Evolutionary conservation across 2,797 vertebrate genomes (phyloP).

Genomic region (Peromyscus nudipes): DNA sequence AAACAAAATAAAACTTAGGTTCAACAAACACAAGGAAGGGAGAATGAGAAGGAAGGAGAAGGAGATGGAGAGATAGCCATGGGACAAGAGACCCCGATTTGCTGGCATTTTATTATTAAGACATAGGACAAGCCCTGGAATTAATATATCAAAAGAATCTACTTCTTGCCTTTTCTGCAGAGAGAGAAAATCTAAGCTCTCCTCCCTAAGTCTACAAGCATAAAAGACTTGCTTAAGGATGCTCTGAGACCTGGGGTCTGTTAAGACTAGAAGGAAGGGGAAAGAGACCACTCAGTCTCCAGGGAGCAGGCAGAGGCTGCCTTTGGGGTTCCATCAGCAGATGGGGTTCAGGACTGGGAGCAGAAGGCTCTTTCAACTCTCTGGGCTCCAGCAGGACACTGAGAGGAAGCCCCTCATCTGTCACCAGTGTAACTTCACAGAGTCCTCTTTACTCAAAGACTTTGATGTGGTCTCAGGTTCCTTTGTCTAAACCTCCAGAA

Average conservation of each 20-base stretch:
- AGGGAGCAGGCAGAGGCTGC: neutral
- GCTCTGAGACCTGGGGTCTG: neutral
- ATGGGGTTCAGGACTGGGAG: neutral
- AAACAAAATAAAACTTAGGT: neutral
- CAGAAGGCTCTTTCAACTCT: neutral
- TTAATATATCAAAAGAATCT: neutral
- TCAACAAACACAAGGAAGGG: neutral
- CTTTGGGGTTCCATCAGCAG: neutral
- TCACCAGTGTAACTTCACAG: constrained; percentile 62
- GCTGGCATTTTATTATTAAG: constrained; percentile 27
- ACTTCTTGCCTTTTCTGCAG: neutral
- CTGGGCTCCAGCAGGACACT: neutral
- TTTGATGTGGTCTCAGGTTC: constrained; percentile 66
- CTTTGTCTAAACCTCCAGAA: constrained; percentile 75
- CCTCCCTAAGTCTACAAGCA: neutral
- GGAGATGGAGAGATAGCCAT: neutral
- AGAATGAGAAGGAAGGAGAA: neutral
- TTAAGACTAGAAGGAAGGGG: neutral
- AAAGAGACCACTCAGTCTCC: neutral
- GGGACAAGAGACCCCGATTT: neutral
- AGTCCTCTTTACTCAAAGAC: constrained; percentile 64
- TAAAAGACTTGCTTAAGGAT: neutral
- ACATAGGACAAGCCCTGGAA: constrained; percentile 1
- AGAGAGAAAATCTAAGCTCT: neutral
- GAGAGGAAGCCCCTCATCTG: constrained; percentile 71